Evolutionary conservation across 2,113 vertebrate genomes (phyloP).

Genomic region (Clupea harengus): DNA sequence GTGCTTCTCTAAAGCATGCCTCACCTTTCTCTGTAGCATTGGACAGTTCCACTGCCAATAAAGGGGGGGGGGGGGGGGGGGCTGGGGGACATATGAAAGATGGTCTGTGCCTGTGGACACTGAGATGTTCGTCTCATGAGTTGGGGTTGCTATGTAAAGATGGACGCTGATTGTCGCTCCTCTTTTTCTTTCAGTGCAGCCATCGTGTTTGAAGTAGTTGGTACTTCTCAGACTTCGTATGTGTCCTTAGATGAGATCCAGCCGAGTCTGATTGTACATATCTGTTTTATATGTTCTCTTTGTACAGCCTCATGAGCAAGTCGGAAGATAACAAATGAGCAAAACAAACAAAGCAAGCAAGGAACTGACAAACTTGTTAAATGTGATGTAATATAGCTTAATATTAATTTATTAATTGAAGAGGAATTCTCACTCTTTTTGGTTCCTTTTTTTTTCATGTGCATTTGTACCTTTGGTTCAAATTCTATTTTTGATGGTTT

Average conservation of each 20-base stretch:
- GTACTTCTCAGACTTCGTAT: not conserved
- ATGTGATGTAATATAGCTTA: slow-evolving; percentile 37
- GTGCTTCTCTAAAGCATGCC: slow-evolving; percentile 37
- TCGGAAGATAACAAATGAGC: slow-evolving; percentile 29
- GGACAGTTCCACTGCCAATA: slow-evolving; percentile 42
- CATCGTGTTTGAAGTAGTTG: slow-evolving; percentile 24
- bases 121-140: not conserved
- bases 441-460: slow-evolving; percentile 39
- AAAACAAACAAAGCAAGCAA: slow-evolving; percentile 46
- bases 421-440: slow-evolving; percentile 50
- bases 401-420: slow-evolving; percentile 57
- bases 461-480: slow-evolving; percentile 54
- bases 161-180: not conserved
- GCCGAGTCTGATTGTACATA: slow-evolving; percentile 46
- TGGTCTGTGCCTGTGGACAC: slow-evolving; percentile 14
- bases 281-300: slow-evolving; percentile 52
- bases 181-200: slow-evolving; percentile 31
- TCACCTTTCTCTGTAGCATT: slow-evolving; percentile 67
- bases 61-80: slow-evolving; percentile 40
- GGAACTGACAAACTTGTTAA: not conserved
- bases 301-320: slow-evolving; percentile 50
- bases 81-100: slow-evolving; percentile 20
- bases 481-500: slow-evolving; percentile 55
- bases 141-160: not conserved
- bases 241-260: slow-evolving; percentile 18